A percentile compares a stretch with the other conserved stretches of the same genome.
phyloP scores from a whole-genome alignment of 2,113 vertebrate genomes.

The Hepsetus odoe region DNA sequence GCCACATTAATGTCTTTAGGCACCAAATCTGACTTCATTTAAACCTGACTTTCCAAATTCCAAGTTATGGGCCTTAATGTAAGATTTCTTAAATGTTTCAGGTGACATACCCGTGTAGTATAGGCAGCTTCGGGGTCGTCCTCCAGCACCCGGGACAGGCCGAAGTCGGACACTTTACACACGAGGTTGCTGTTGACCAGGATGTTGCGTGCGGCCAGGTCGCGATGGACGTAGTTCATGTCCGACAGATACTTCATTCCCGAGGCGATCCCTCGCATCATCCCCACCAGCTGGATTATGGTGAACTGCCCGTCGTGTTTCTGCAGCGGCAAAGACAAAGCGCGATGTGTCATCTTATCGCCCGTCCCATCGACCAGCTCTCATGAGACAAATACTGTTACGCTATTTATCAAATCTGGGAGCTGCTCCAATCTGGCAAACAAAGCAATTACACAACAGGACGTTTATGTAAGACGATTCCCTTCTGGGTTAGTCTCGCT shows the following conservation, averaged over 20 bases:
- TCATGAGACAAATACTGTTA: background rate
- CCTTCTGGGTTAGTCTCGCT: too few species aligned
- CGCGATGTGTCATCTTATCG: background rate
- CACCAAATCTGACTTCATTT: too few species aligned
- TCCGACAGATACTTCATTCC: conserved; percentile 62
- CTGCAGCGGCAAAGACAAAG: conserved; percentile 14
- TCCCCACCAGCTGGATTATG: conserved; percentile 60
- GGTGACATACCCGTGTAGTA: conserved; percentile 53
- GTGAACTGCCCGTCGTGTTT: conserved; percentile 63
- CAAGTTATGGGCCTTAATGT: too few species aligned
- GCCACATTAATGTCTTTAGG: too few species aligned
- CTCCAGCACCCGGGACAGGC: conserved; percentile 84
- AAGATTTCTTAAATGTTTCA: background rate
- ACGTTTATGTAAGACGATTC: background rate
- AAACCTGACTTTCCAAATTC: too few species aligned
- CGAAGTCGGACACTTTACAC: conserved; percentile 88
- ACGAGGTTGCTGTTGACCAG: conserved; percentile 88
- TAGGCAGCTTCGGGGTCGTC: conserved; percentile 69
- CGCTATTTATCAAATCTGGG: background rate
- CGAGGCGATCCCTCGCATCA: conserved; percentile 60
- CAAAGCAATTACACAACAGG: background rate
- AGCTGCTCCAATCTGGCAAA: background rate
- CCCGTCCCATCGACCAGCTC: background rate
- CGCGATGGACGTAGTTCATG: conserved; percentile 60
- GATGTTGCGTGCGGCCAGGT: conserved; percentile 76